These are phyloP conservation scores for Arge pagana DNA, from an alignment of 2,888 invertebrate species.

Conservation along the genomic window DNA sequence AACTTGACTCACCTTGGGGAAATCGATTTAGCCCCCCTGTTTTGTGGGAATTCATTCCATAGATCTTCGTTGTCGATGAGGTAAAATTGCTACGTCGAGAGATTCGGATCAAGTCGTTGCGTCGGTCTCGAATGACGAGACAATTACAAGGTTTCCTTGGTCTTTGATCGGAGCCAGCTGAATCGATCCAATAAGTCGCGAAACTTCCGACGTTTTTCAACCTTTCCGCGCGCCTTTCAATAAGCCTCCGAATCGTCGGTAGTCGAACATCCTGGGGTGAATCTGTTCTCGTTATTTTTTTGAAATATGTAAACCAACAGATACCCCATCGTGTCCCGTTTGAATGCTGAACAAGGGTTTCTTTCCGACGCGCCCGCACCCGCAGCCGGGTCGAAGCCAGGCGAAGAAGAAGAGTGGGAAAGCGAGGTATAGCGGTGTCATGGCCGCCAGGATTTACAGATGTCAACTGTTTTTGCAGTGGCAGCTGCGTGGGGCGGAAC, in stretches of 20 bases:
- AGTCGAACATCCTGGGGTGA: conserved; percentile 2
- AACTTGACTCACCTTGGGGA: too few relatives aligned
- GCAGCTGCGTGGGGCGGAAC: conserved; percentile 46
- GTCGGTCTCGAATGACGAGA: too few relatives aligned
- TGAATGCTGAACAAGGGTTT: conserved; percentile 36
- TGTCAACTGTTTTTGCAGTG: conserved; percentile 51
- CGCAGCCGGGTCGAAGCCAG: conserved; percentile 14
- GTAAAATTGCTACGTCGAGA: too few relatives aligned
- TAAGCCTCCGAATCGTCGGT: conserved; percentile 7
- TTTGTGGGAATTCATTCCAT: too few relatives aligned
- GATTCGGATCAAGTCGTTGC: too few relatives aligned
- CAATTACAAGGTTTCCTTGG: too few relatives aligned
- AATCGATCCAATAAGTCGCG: too few relatives aligned
- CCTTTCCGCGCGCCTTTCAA: conserved; percentile 16
- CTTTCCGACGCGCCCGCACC: conserved; percentile 21
- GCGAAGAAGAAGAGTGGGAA: conserved; percentile 20
- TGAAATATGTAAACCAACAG: conserved; percentile 17
- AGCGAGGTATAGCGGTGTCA: conserved; percentile 20
- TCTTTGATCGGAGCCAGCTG: too few relatives aligned
- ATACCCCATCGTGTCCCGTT: conserved; percentile 12
- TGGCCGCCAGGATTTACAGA: conserved; percentile 44
- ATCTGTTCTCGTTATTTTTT: conserved; percentile 16
- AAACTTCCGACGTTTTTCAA: too few relatives aligned
- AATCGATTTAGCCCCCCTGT: too few relatives aligned
- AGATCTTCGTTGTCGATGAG: too few relatives aligned